Conservation (phyloP, 2,113 vertebrate genomes). For the Paradoxurus hermaphroditus region DNA sequence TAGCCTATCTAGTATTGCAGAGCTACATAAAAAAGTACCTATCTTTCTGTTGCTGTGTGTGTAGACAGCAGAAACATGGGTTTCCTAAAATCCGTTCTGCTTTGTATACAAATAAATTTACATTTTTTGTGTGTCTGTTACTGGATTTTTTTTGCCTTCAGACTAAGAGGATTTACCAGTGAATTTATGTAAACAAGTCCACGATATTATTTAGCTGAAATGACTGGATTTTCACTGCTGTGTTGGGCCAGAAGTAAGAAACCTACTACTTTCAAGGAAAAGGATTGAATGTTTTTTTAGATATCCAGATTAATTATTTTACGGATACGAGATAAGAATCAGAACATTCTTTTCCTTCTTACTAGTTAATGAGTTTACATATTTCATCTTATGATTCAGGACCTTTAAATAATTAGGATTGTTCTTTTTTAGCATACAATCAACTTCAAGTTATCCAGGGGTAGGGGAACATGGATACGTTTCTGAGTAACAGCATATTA, state of each 20-base stretch:
- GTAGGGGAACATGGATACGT: slow-evolving; percentile 36
- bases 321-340: not conserved
- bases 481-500: slow-evolving; percentile 49
- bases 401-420: slow-evolving; percentile 61
- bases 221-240: slow-evolving; percentile 50
- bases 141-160: slow-evolving; percentile 12
- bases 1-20: not conserved
- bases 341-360: slow-evolving; percentile 50
- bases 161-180: slow-evolving; percentile 45
- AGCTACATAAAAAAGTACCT: not conserved
- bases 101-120: slow-evolving; percentile 38
- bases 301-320: slow-evolving; percentile 16
- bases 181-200: slow-evolving; percentile 30
- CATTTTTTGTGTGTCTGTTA: slow-evolving; percentile 45
- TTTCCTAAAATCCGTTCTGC: slow-evolving; percentile 52
- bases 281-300: slow-evolving; percentile 32
- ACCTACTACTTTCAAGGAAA: slow-evolving; percentile 31
- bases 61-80: slow-evolving; percentile 37
- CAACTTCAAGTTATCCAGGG: slow-evolving; percentile 57
- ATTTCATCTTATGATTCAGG: slow-evolving; percentile 44
- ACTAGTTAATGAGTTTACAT: slow-evolving; percentile 44
- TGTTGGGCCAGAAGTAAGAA: slow-evolving; percentile 52
- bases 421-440: slow-evolving; percentile 49
- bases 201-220: slow-evolving; percentile 53
- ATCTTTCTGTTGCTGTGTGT: not conserved